Evolutionary conservation across 2,888 invertebrate genomes (phyloP).

Genomic region (Sphaerophoria taeniata): DNA sequence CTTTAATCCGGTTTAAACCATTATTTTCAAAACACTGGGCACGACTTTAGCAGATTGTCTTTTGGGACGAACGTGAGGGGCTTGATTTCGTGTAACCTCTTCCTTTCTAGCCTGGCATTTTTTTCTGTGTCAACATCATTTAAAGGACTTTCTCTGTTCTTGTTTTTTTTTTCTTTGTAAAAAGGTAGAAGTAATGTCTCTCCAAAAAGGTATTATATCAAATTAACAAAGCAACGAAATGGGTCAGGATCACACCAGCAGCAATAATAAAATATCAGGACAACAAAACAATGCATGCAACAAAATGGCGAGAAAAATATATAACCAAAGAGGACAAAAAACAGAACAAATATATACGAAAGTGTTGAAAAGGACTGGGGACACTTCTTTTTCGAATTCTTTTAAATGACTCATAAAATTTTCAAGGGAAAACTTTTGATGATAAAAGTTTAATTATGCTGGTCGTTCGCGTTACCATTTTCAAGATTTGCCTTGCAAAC

Average conservation of each 20-base stretch:
- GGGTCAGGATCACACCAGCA: constrained; percentile 47
- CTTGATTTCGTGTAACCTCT: constrained; percentile 61
- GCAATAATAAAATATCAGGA: constrained; percentile 50
- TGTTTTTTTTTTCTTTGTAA: constrained; percentile 1
- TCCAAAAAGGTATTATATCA: constrained; percentile 54
- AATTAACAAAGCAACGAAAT: constrained; percentile 66
- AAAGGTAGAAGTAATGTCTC: constrained; percentile 45
- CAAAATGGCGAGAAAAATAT: neutral
- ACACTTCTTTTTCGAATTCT: constrained; percentile 53
- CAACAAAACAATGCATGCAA: constrained; percentile 36
- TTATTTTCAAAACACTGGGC: constrained; percentile 73
- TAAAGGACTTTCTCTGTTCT: constrained; percentile 42
- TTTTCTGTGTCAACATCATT: constrained; percentile 52
- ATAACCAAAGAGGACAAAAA: constrained; percentile 2
- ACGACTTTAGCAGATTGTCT: constrained; percentile 73
- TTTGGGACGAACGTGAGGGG: constrained; percentile 62
- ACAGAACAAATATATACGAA: neutral
- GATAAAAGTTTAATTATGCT: constrained; percentile 57
- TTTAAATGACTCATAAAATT: constrained; percentile 70
- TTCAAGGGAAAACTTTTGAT: constrained; percentile 72
- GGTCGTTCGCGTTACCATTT: constrained; percentile 47
- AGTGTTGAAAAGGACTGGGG: constrained; percentile 52
- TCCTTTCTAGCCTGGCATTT: neutral
- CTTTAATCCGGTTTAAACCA: constrained; percentile 70
- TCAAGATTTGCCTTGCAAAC: constrained; percentile 63